Base-by-base conservation (phyloP, 2,888 invertebrate species). In the Neoascia interrupta region DNA sequence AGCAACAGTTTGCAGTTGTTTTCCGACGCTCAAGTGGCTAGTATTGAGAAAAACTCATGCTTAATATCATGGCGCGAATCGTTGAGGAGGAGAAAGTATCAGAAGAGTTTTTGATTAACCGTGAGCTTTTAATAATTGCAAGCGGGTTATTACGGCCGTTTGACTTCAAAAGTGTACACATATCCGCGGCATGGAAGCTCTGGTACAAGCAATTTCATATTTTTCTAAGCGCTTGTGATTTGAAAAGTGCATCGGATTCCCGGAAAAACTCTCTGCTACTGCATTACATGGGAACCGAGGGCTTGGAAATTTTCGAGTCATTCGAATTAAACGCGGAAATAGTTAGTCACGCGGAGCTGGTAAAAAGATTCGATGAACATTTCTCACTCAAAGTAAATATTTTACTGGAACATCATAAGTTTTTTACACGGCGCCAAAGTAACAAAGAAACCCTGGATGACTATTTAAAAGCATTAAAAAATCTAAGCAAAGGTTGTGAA, bases 321-420 rank as follows among this genome's bases (percentile, higher is more conserved):
- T 70, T 70, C 23, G 23, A 61, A 11, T 36, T 63, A 34, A 51
- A 75, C 8, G 6, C 64, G 11, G 70, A 64, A 19, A 39, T 18
- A 13, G 34, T 81, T 8, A 56, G 13, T 19, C 69, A 28, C 18
- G 16, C 13, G 8, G 43, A 28, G 1, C 28, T 73, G 31, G 21
- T 63, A 11, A 1, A 31, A 15, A 66, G 53, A 34, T 56, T 68
- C 8, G 61, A 73, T 16, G 11, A 8, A 5, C 69, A 69, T 58
- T 80, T 74, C 36, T 36, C 63, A 41, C 73, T 69, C 3, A 61
- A 68, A 36, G 73, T 58, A n/a, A 66, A 72, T 36, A 79, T 54
- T 21, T 56, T 56, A 10, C 64, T 75, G 28, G 69, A 69, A 47
- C 47, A 60, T 1, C 81, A 75, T 45, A 64, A 36, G 28, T 81